phyloP scores from a whole-genome alignment of 2,797 vertebrate species.

The Syngnathus rostellatus region DNA sequence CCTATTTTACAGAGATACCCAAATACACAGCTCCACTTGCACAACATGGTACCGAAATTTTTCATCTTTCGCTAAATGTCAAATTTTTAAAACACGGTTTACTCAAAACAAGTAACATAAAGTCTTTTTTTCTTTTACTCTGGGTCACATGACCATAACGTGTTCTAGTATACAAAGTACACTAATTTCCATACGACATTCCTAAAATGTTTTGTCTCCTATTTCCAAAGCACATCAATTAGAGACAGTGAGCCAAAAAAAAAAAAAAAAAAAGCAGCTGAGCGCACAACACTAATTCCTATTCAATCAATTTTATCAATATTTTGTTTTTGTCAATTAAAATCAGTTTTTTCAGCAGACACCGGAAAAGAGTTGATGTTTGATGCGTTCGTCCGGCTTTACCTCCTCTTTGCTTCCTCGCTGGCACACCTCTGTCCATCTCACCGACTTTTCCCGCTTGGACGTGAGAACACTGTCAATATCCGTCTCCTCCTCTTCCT shows the following conservation, averaged over 20 bases:
- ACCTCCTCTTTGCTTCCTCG: constrained; percentile 30
- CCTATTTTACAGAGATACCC: constrained; percentile 4
- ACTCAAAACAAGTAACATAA: not conserved
- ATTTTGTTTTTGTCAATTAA: too few relatives aligned
- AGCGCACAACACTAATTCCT: constrained; percentile 33
- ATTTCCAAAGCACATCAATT: constrained; percentile 27
- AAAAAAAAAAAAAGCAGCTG: constrained; percentile 20
- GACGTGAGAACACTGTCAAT: constrained; percentile 31
- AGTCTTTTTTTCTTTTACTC: not conserved
- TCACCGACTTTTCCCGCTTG: constrained; percentile 38
- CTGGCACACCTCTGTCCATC: constrained; percentile 55
- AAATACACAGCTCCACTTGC: constrained; percentile 6
- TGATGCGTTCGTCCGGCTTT: constrained; percentile 50
- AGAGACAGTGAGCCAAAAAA: constrained; percentile 30
- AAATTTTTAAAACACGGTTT: not conserved
- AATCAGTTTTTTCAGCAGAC: constrained; percentile 54
- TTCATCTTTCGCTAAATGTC: not conserved
- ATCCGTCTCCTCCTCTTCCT: constrained; percentile 49
- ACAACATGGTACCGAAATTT: not conserved
- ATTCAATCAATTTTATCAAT: not conserved
- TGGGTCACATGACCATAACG: not conserved
- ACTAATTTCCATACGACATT: not conserved
- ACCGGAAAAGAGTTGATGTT: constrained; percentile 64
- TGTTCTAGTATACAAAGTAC: not conserved
- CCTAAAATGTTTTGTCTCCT: not conserved